Conservation (phyloP, 2,888 invertebrate species). For the Volucella zonaria region DNA sequence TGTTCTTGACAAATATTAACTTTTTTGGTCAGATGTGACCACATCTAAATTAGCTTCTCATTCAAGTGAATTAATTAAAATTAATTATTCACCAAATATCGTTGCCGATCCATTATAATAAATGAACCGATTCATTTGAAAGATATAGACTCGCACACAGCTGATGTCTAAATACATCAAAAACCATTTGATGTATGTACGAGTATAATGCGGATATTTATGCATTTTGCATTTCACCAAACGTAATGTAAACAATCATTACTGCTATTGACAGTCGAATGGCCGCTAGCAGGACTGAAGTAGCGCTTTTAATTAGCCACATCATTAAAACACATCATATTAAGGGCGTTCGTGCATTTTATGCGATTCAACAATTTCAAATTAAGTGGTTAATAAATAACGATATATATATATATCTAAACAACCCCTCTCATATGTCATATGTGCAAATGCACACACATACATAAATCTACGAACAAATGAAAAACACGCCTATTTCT, state of each 20-base stretch:
- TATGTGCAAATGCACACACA: too few species aligned
- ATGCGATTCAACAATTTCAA: constrained; percentile 32
- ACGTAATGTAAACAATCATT: constrained; percentile 64
- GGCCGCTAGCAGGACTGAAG: constrained; percentile 14
- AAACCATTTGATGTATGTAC: constrained; percentile 4
- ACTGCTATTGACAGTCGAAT: constrained; percentile 53
- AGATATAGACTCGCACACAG: constrained; percentile 10
- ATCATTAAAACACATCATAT: constrained; percentile 17
- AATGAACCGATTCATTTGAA: constrained; percentile 44
- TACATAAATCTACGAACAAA: too few species aligned
- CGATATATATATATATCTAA: constrained; percentile 8
- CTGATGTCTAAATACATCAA: constrained; percentile 10
- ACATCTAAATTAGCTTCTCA: constrained; percentile 48
- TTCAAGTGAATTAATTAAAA: constrained; percentile 52
- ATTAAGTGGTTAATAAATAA: constrained; percentile 45
- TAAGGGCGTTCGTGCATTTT: neutral
- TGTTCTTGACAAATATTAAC: constrained; percentile 36
- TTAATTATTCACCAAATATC: constrained; percentile 53
- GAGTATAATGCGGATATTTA: constrained; percentile 42
- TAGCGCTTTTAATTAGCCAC: constrained; percentile 50
- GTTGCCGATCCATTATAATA: constrained; percentile 51
- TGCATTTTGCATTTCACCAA: constrained; percentile 55
- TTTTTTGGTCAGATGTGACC: constrained; percentile 25
- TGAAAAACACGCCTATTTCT: too few species aligned
- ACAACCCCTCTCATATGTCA: too few species aligned